A percentile compares a stretch with the other conserved stretches of the same genome.
phyloP scores from a whole-genome alignment of 2,113 vertebrate species.

The Hystrix brachyura region DNA sequence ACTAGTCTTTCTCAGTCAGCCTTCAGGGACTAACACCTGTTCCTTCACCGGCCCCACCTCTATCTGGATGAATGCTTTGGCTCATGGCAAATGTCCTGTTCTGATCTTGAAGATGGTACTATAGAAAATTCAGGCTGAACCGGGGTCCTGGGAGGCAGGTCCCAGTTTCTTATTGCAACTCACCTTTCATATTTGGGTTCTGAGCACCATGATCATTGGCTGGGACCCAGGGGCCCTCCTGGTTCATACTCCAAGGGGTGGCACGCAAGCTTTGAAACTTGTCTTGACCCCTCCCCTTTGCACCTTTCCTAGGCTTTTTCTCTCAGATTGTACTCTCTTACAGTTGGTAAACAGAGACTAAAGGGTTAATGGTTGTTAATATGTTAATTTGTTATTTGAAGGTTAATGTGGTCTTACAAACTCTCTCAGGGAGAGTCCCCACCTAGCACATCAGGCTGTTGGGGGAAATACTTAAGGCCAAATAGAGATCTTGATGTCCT shows the following conservation, averaged over 20 bases:
- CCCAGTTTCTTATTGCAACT: neutral
- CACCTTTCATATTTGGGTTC: neutral
- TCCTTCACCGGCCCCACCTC: neutral
- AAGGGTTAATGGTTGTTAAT: slow-evolving; percentile 77
- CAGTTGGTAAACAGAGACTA: neutral
- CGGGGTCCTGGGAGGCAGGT: neutral
- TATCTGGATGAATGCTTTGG: neutral
- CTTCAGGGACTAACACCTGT: no score
- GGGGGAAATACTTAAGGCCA: neutral
- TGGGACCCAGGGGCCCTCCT: neutral
- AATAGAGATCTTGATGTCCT: neutral
- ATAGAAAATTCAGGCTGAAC: neutral
- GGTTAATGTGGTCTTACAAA: neutral
- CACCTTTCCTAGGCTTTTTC: neutral
- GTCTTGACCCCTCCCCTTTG: neutral
- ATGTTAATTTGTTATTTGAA: slow-evolving; percentile 77
- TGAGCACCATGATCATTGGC: neutral
- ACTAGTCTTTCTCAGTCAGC: neutral
- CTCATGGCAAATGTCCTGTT: neutral
- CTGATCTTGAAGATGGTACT: neutral
- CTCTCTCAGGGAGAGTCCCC: slow-evolving; percentile 1
- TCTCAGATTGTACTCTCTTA: neutral
- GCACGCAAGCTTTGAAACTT: neutral
- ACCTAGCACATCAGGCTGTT: neutral
- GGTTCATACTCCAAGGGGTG: neutral